Evolutionary conservation across 2,113 vertebrate species (phyloP).

Genomic region (pig (Sus scrofa)): DNA sequence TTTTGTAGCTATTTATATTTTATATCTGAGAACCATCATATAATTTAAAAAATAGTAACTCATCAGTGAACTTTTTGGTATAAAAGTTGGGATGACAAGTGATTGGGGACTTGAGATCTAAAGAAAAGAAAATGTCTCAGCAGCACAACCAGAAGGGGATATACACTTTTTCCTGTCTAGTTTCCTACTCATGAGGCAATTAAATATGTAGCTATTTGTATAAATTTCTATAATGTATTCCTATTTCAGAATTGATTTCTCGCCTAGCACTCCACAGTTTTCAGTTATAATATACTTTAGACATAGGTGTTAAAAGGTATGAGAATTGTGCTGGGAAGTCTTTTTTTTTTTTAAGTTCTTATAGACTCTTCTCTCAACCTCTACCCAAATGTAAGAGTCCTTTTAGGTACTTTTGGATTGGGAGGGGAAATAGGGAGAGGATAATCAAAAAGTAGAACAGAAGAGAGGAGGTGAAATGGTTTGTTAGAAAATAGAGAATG

Average conservation of each 20-base stretch:
- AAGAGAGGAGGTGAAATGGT: neutral
- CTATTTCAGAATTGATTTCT: conserved; percentile 7
- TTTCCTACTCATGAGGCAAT: conserved; percentile 8
- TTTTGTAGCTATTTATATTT: conserved; percentile 8
- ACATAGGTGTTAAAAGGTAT: neutral
- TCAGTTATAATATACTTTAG: neutral
- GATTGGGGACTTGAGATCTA: neutral
- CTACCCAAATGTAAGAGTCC: neutral
- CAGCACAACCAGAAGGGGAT: neutral
- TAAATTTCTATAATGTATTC: neutral
- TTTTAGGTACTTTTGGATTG: neutral
- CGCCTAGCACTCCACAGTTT: neutral
- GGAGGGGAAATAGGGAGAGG: neutral
- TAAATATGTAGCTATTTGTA: neutral
- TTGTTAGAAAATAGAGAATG: neutral
- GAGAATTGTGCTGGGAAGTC: neutral
- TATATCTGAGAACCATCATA: neutral
- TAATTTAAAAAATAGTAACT: neutral
- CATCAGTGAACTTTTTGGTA: neutral
- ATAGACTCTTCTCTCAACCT: neutral
- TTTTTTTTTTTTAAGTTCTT: neutral
- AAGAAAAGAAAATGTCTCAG: neutral
- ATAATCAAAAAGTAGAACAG: neutral
- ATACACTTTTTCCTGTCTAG: neutral
- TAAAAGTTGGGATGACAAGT: neutral